Evolutionary conservation across 2,797 vertebrate genomes (phyloP).

Genomic region (Megaceryle alcyon): DNA sequence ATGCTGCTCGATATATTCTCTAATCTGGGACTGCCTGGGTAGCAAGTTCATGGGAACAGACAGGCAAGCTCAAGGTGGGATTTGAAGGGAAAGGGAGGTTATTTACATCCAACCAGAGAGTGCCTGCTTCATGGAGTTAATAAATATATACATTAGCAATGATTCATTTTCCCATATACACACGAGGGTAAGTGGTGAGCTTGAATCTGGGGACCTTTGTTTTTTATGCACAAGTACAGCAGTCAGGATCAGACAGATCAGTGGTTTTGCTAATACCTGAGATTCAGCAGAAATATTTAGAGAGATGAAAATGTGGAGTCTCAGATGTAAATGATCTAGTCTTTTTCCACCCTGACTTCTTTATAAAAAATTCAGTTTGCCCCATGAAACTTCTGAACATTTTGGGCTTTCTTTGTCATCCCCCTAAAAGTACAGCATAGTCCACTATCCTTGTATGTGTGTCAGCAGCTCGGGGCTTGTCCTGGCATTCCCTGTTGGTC

Average conservation of each 20-base stretch:
- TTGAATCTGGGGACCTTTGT: neutral
- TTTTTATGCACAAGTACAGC: neutral
- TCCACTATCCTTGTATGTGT: neutral
- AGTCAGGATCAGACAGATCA: neutral
- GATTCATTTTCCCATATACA: neutral
- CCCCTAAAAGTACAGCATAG: slow-evolving; percentile 1
- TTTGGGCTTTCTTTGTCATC: neutral
- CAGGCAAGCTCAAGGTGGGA: neutral
- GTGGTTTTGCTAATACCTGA: neutral
- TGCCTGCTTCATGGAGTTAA: neutral
- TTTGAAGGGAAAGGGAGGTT: fast-evolving
- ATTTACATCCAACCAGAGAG: neutral
- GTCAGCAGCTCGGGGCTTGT: fast-evolving
- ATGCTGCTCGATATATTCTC: fast-evolving
- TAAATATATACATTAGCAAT: neutral
- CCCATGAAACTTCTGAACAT: neutral
- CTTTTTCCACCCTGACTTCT: neutral
- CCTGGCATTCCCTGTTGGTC: neutral
- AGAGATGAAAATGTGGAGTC: neutral
- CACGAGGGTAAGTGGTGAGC: neutral
- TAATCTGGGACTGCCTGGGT: neutral
- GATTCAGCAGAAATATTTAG: neutral
- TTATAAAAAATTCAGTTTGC: neutral
- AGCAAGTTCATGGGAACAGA: neutral
- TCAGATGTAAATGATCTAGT: neutral